Base-by-base conservation (phyloP, 2,797 vertebrate genomes). In the Eulemur albifrons region DNA sequence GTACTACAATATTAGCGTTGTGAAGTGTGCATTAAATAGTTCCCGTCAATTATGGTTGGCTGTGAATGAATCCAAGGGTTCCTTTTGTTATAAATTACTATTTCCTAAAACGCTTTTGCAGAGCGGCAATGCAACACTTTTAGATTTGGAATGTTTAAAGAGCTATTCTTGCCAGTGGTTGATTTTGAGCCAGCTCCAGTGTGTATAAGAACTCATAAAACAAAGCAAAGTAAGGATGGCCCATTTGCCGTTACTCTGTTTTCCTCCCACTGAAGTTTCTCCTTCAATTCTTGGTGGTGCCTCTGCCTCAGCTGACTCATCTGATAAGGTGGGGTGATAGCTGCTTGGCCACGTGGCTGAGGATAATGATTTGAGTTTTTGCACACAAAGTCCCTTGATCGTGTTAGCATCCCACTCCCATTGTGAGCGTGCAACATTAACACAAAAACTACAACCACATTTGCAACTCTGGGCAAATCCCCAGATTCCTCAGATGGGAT, bases 21-120 rank as follows among this genome's bases (percentile, higher is more conserved):
- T 43, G 54, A 85, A 93, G 76, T 15, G 38, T 30, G 63, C 57
- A 7, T 86, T 80, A 65, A 93, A 83, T 82, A 84, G 77, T 97
- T 80, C 73, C 93, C 18, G 20, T 96, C 96, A 94, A 86, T 95
- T 96, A 96, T 0, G 4, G 88, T 92, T 48, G 89, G 80, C 96
- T 89, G 57, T 83, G 96, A 97, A 87, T 95, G 93, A 90, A 92
- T 96, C 90, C 0, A 23, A 96, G 81, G 87, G 93, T 90, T 90
- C 87, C 93, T 97, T 94, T 97, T 96, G 96, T 97, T 96, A 92
- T 85, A 96, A 97, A 97, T 90, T 79, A 93, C 96, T 97, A 75
- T 96, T 97, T 97, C 97, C 95, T 95, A 85, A 92, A 97, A 92
- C 73, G 97, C 85, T 82, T 96, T 93, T 69, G 63, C 92, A 95